These are phyloP conservation scores for Rhadina sibilatrix DNA, from an alignment of 2,113 vertebrate genomes.

Conservation along the genomic window DNA sequence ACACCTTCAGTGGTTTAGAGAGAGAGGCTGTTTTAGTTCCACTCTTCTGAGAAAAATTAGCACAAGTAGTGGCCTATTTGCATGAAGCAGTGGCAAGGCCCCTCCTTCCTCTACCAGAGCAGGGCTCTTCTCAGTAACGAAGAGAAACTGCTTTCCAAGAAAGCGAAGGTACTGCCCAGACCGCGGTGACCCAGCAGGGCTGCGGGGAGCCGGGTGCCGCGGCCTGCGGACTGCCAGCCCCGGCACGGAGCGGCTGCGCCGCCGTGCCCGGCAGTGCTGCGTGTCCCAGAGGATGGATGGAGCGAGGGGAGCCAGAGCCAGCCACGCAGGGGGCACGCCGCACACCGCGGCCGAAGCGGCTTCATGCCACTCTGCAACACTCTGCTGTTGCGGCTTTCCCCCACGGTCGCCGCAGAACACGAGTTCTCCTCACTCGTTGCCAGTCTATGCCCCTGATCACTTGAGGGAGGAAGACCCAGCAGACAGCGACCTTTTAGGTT, in stretches of 20 bases:
- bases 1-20: background rate
- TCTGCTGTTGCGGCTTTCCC: background rate
- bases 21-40: background rate
- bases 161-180: constrained; percentile 4
- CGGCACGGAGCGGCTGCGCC: background rate
- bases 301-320: background rate
- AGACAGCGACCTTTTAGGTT: background rate
- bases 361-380: background rate
- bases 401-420: background rate
- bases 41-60: background rate
- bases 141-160: constrained; percentile 63
- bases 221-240: background rate
- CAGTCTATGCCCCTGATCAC: background rate
- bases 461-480: background rate
- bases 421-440: background rate
- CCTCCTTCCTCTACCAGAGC: background rate
- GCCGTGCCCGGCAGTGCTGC: fast-evolving
- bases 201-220: background rate
- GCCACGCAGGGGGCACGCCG: fast-evolving
- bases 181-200: background rate
- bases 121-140: constrained; percentile 30
- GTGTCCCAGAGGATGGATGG: fast-evolving
- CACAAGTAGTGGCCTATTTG: background rate
- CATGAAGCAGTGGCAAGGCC: background rate
- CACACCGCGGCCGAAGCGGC: fast-evolving